Percentiles rank a stretch among this genome's conserved stretches.
phyloP scores from a whole-genome alignment of 2,888 invertebrate genomes.

The Ypsolopha scabrella region DNA sequence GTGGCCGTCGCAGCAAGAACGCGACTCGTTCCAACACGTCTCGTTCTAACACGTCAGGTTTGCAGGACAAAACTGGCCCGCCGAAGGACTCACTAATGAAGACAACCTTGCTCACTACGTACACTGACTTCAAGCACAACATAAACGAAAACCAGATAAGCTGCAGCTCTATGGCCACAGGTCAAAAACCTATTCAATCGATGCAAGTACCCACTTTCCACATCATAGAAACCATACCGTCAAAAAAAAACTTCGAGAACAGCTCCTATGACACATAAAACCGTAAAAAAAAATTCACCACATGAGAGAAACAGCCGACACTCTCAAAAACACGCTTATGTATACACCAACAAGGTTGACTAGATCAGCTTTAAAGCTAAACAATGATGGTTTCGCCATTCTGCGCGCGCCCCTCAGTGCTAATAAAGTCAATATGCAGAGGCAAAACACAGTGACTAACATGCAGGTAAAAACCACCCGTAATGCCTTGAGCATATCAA shows the following conservation, averaged over 20 bases:
- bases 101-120: too few species aligned
- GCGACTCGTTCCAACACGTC: constrained; percentile 26
- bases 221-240: constrained; percentile 21
- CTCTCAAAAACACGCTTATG: constrained; percentile 39
- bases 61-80: constrained; percentile 19
- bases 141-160: too few species aligned
- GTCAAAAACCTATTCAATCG: constrained; percentile 14
- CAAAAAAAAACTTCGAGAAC: constrained; percentile 47
- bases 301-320: constrained; percentile 21
- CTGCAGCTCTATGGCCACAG: constrained; percentile 61
- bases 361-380: constrained; percentile 45
- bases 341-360: constrained; percentile 49
- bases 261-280: too few species aligned
- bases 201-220: constrained; percentile 24
- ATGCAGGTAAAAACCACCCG: constrained; percentile 38
- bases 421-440: constrained; percentile 37
- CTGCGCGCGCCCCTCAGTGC: constrained; percentile 52
- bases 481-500: constrained; percentile 42
- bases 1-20: constrained; percentile 31
- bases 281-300: constrained; percentile 46
- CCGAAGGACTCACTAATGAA: constrained; percentile 43
- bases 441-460: constrained; percentile 34
- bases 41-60: constrained; percentile 16
- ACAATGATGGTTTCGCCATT: constrained; percentile 49
- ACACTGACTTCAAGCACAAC: too few species aligned